phyloP scores from a whole-genome alignment of 2,113 vertebrate genomes.

The Anseranas semipalmata region DNA sequence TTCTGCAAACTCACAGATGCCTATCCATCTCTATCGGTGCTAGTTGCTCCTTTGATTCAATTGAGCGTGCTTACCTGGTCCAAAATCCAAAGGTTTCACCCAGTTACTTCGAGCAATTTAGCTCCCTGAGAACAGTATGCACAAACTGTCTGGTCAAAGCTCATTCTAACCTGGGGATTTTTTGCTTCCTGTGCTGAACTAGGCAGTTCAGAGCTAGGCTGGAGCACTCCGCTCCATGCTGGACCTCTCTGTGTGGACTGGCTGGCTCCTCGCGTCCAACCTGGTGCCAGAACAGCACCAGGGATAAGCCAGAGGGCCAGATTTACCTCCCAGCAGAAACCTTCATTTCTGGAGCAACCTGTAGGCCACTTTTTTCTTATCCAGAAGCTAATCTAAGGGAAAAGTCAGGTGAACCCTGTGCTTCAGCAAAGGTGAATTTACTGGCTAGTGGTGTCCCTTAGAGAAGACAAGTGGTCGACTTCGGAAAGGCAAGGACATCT shows the following conservation, averaged over 20 bases:
- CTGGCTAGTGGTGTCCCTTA: background rate
- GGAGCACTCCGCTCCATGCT: background rate
- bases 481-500: background rate
- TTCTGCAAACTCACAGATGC: background rate
- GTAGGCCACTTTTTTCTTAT: background rate
- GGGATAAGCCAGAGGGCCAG: background rate
- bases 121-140: background rate
- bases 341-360: background rate
- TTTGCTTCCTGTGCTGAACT: background rate
- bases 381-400: background rate
- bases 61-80: background rate
- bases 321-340: background rate
- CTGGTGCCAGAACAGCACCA: background rate
- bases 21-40: background rate
- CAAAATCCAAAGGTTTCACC: background rate
- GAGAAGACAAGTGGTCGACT: background rate
- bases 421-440: background rate
- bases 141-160: background rate
- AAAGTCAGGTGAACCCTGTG: background rate
- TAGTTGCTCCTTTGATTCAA: background rate
- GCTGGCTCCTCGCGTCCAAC: fast-evolving
- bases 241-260: fast-evolving
- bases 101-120: background rate
- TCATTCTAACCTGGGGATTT: background rate
- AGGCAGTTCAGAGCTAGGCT: background rate